Evolutionary conservation across 2,888 invertebrate genomes (phyloP).

Genomic region (Mesoligia furuncula): DNA sequence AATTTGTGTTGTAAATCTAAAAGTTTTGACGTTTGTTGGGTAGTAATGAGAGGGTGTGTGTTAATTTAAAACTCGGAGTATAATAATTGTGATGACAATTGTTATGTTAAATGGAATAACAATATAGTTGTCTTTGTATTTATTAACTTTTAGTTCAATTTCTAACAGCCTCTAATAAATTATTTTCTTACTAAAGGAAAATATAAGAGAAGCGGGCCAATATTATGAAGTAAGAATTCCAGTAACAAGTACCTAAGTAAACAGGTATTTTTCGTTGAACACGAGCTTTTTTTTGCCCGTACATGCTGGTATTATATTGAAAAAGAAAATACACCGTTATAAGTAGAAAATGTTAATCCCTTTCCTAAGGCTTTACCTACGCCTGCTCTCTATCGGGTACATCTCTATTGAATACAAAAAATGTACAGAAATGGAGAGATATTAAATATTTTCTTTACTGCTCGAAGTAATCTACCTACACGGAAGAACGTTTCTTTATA

Average conservation of each 20-base stretch:
- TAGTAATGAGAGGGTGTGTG: conserved; percentile 15
- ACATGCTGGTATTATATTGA: conserved; percentile 3
- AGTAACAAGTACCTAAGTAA: conserved; percentile 17
- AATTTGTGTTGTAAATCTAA: conserved; percentile 60
- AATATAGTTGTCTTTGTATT: neutral
- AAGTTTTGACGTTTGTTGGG: conserved; percentile 47
- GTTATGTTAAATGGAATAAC: neutral
- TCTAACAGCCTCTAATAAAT: neutral
- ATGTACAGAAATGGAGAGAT: conserved; percentile 37
- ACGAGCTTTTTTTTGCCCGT: neutral
- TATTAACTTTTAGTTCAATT: neutral
- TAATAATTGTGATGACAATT: neutral
- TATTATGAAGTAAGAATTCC: conserved; percentile 3
- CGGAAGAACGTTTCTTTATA: conserved; percentile 20
- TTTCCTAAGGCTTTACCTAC: conserved; percentile 19
- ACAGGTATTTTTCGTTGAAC: conserved; percentile 13
- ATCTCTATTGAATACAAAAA: conserved; percentile 41
- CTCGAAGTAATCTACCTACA: conserved; percentile 44
- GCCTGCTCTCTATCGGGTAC: conserved; percentile 28
- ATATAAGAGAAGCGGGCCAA: neutral
- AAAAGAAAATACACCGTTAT: conserved; percentile 30
- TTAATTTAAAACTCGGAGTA: neutral
- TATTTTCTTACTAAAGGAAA: conserved; percentile 6
- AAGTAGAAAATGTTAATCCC: conserved; percentile 36
- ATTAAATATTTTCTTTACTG: conserved; percentile 58